Percentiles rank a stretch among this genome's conserved stretches.
These are phyloP conservation scores for Heterodera filipjevi DNA, from an alignment of 2,888 invertebrate genomes.

Conservation along the genomic window DNA sequence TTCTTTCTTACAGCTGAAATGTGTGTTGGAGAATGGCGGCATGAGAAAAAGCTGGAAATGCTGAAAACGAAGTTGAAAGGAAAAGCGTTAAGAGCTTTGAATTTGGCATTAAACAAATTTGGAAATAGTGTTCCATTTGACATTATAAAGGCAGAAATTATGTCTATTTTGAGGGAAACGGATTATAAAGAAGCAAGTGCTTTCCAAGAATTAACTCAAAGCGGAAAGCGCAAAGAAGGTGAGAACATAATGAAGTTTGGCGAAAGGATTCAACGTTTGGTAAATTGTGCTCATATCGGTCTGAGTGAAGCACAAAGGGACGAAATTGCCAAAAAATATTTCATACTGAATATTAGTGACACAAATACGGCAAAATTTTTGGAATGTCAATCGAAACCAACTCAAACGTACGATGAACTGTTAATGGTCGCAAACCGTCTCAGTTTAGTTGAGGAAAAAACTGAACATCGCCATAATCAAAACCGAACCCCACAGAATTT, in stretches of 20 bases:
- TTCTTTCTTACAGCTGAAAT: background rate
- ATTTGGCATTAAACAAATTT: background rate
- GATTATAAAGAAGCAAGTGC: background rate
- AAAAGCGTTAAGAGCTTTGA: background rate
- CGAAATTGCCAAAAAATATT: slow-evolving; percentile 1
- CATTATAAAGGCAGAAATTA: background rate
- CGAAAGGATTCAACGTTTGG: background rate
- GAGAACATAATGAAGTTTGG: background rate
- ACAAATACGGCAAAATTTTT: background rate
- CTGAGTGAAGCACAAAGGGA: background rate
- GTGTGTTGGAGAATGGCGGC: background rate
- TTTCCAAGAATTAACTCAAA: background rate
- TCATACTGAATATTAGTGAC: background rate
- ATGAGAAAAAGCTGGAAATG: background rate
- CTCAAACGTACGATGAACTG: background rate
- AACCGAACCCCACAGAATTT: background rate
- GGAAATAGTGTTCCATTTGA: background rate
- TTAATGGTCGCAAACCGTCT: background rate
- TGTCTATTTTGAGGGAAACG: background rate
- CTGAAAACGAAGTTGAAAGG: background rate
- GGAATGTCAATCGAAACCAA: background rate
- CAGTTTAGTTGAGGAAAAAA: background rate
- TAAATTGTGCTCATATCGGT: background rate
- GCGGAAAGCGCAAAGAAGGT: background rate
- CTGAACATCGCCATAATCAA: background rate